These are phyloP conservation scores for Herminia tarsipennalis DNA, from an alignment of 2,888 invertebrate genomes.

Conservation along the genomic window DNA sequence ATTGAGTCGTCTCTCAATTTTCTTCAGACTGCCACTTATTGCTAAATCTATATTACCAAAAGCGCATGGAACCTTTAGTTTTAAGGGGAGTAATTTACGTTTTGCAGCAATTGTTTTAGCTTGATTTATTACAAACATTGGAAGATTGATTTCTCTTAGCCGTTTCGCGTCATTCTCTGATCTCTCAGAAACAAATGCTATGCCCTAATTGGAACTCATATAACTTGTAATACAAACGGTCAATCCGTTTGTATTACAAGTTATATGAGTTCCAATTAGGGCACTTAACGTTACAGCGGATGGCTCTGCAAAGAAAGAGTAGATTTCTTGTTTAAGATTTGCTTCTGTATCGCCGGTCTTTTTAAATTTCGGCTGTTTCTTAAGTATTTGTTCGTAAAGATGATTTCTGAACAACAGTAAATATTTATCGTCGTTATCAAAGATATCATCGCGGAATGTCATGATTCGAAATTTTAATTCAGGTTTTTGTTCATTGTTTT, in stretches of 20 bases:
- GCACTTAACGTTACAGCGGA: constrained; percentile 5
- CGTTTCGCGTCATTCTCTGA: neutral
- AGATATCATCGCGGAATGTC: constrained; percentile 21
- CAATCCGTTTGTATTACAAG: neutral
- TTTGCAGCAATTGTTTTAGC: neutral
- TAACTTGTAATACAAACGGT: constrained; percentile 3
- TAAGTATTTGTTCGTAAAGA: constrained; percentile 15
- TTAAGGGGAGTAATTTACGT: neutral
- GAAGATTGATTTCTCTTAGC: neutral
- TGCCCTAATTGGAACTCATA: constrained; percentile 17
- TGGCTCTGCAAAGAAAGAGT: constrained; percentile 5
- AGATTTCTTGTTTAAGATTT: neutral
- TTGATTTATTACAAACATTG: neutral
- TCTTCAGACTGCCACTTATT: constrained; percentile 2
- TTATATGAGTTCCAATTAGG: constrained; percentile 18
- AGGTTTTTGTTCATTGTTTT: constrained; percentile 7
- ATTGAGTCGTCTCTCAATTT: constrained; percentile 1
- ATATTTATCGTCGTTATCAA: constrained; percentile 15
- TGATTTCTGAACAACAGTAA: constrained; percentile 14
- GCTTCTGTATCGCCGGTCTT: neutral
- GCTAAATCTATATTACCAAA: constrained; percentile 32
- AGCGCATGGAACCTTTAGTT: constrained; percentile 19
- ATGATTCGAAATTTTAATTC: constrained; percentile 6
- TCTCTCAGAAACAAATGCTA: constrained; percentile 2
- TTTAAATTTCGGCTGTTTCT: constrained; percentile 1